Evolutionary conservation across 2,888 invertebrate genomes (phyloP).

Genomic region (Melanostoma mellinum): DNA sequence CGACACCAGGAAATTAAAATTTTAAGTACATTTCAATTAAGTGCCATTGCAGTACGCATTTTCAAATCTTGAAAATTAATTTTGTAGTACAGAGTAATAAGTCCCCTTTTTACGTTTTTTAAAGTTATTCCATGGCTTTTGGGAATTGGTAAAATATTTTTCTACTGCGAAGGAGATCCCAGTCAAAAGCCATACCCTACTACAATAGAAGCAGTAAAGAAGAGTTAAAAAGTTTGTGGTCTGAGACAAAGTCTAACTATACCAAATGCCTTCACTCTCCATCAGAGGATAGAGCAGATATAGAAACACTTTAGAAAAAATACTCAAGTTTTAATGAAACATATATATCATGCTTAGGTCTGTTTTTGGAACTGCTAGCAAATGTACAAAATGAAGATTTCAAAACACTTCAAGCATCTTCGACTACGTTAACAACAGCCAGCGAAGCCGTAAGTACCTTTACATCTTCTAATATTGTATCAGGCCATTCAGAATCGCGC

Average conservation of each 20-base stretch:
- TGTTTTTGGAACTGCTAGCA: not conserved
- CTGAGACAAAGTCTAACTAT: not conserved
- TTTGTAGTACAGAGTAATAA: not conserved
- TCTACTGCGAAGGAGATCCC: not conserved
- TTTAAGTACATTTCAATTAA: not conserved
- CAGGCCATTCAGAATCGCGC: no score
- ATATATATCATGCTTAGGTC: slow-evolving; percentile 1
- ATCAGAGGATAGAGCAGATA: not conserved
- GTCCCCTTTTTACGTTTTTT: not conserved
- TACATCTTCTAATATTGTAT: no score
- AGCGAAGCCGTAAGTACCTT: no score
- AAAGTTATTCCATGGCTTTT: not conserved
- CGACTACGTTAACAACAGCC: no score
- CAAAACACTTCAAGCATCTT: no score
- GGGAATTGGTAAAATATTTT: not conserved
- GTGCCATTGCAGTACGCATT: no score
- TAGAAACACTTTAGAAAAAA: not conserved
- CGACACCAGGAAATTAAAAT: no score
- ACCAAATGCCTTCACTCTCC: not conserved
- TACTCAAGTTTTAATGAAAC: not conserved
- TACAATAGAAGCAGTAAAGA: not conserved
- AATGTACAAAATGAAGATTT: no score
- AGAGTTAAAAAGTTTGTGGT: not conserved
- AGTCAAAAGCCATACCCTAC: not conserved
- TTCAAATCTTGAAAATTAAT: no score